Evolutionary conservation across 2,113 vertebrate species (phyloP), one percentile per base, ranked within the genome.

Genomic region (Terrapene triunguis): DNA sequence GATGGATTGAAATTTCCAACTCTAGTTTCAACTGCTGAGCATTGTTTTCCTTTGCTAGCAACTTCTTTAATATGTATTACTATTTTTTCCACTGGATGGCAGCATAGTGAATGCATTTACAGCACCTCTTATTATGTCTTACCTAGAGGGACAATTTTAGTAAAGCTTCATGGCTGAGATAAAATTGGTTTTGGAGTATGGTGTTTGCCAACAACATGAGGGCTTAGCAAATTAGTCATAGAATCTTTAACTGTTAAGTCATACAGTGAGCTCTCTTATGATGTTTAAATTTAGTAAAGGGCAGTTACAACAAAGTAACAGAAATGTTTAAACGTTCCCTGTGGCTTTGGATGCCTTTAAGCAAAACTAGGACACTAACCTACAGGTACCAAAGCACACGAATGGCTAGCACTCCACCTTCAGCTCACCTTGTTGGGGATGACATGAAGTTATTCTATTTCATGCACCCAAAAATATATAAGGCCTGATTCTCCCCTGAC

Each of bases 31-130:
- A 19, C 5, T 85, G 16, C 24, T 80, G 54, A 80, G 79, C 94
- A 65, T 50, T 82, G 24, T 84, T 92, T 87, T 11, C 42, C n/a
- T 82, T 87, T 87, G 19, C 83, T 27, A 88, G 16, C 47, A 8
- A 35, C 59, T 83, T 32, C 57, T 69, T 80, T 76, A 44, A 14
- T 32, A 48, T 80, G 38, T 81, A 69, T 95, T 89, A 88, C 59
- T 29, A 24, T 1, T 47, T 4, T 1, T 12, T 72, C 97, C 98
- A 94, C 90, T 53, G 96, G 97, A 92, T 90, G 97, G 96, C 90
- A 98, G 97, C 93, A 94, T 80, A 2, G 72, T 21, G 92, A 44
- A 16, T 38, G 48, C 24, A 35, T 76, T 42, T 6, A 2, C 10
- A 2, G 19, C 0, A 7, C 27, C 54, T 55, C 79, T 38, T 6